phyloP scores from a whole-genome alignment of 2,113 vertebrate species.

The Zootoca vivipara region DNA sequence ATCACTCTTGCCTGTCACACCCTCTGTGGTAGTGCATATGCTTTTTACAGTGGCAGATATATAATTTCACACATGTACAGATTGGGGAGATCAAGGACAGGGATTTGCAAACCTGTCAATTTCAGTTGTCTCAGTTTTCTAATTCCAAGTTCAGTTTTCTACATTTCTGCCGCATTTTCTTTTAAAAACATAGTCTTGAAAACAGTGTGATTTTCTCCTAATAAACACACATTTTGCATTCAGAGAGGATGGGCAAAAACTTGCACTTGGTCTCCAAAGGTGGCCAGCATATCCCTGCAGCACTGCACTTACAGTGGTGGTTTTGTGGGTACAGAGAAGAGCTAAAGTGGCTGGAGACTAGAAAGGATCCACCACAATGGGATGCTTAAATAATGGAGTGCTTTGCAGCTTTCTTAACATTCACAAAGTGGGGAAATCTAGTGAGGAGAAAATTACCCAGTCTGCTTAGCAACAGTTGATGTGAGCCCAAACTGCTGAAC shows the following conservation, averaged over 20 bases:
- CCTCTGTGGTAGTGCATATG: not conserved
- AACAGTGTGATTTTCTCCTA: no score
- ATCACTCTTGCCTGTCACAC: not conserved
- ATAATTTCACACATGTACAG: not conserved
- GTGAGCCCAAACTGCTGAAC: not conserved
- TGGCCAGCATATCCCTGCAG: not conserved
- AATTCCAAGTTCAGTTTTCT: no score
- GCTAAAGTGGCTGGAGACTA: not conserved
- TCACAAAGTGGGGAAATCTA: not conserved
- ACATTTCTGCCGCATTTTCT: no score
- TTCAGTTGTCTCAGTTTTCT: no score
- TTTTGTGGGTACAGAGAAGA: not conserved
- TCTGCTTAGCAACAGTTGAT: not conserved
- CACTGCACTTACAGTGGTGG: not conserved
- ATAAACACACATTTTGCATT: no score
- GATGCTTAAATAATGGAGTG: not conserved
- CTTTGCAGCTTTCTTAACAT: not conserved
- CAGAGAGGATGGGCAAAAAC: no score
- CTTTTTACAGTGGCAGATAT: not conserved
- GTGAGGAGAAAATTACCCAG: not conserved
- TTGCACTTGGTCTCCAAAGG: no score
- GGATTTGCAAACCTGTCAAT: no score
- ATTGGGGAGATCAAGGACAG: not conserved
- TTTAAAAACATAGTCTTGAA: no score
- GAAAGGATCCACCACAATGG: not conserved